Percentiles rank a stretch among this genome's conserved stretches.
phyloP scores from a whole-genome alignment of 2,797 vertebrate species.

The Geotria australis region DNA sequence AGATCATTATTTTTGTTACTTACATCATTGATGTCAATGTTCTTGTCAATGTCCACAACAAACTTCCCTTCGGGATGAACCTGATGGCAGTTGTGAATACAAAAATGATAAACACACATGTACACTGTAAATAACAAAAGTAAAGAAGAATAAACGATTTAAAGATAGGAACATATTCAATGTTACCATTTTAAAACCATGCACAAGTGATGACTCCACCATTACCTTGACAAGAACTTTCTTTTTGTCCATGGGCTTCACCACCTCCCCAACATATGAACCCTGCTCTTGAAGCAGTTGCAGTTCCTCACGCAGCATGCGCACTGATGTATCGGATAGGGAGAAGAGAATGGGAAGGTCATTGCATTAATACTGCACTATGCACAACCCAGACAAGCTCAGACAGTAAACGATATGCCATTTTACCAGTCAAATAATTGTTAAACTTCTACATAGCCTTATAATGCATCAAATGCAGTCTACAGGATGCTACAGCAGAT shows the following conservation, averaged over 20 bases:
- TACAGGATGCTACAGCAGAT: too few relatives aligned
- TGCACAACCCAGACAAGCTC: too few relatives aligned
- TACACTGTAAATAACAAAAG: neutral
- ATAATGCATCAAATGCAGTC: too few relatives aligned
- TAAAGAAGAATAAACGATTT: neutral
- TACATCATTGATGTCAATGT: constrained; percentile 94
- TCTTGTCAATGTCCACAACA: constrained; percentile 93
- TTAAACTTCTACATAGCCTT: too few relatives aligned
- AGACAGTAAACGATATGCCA: too few relatives aligned
- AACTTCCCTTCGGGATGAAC: constrained; percentile 94
- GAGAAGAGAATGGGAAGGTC: neutral
- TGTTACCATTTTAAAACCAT: neutral
- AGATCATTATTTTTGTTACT: constrained; percentile 9
- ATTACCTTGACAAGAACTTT: constrained; percentile 86
- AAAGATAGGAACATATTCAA: neutral
- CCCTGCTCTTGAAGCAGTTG: constrained; percentile 92
- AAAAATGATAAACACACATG: too few relatives aligned
- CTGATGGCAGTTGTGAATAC: constrained; percentile 9
- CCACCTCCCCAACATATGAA: constrained; percentile 88
- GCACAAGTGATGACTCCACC: too few relatives aligned
- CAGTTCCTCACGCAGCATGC: constrained; percentile 67
- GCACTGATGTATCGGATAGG: constrained; percentile 16
- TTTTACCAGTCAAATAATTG: too few relatives aligned
- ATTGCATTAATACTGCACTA: too few relatives aligned
- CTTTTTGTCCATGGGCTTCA: constrained; percentile 97